Conservation (phyloP, 2,888 invertebrate genomes). For the Eupithecia subfuscata region DNA sequence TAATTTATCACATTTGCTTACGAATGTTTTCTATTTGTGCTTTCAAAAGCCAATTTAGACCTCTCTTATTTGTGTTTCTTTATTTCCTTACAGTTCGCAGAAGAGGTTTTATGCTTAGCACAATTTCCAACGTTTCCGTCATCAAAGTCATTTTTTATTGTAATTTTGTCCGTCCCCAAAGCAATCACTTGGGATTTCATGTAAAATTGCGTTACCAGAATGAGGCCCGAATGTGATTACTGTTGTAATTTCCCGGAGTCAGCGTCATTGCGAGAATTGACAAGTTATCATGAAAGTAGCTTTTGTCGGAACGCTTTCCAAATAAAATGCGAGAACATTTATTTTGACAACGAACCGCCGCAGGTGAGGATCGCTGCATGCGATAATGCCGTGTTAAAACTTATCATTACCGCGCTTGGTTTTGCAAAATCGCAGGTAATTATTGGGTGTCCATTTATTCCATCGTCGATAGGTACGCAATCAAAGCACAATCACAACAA, state of each 20-base stretch:
- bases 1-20: conserved; percentile 20
- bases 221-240: conserved; percentile 53
- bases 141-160: conserved; percentile 48
- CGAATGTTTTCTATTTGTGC: conserved; percentile 31
- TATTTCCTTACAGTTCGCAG: conserved; percentile 36
- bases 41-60: conserved; percentile 32
- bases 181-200: conserved; percentile 54
- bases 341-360: conserved; percentile 29
- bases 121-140: conserved; percentile 37
- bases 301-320: conserved; percentile 22
- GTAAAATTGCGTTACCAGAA: conserved; percentile 50
- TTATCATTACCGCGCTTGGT: conserved; percentile 54
- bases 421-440: conserved; percentile 53
- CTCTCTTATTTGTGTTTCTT: conserved; percentile 42
- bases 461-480: conserved; percentile 39
- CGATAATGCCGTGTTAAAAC: conserved; percentile 59
- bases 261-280: conserved; percentile 46
- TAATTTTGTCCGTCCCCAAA: conserved; percentile 44
- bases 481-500: conserved; percentile 42
- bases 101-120: conserved; percentile 38
- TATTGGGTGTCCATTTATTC: conserved; percentile 46
- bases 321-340: conserved; percentile 30
- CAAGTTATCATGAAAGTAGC: conserved; percentile 46
- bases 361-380: conserved; percentile 34
- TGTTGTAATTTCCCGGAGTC: conserved; percentile 56